Base-by-base conservation (phyloP, 2,888 invertebrate genomes). In the Caenorhabditis panamensis region DNA sequence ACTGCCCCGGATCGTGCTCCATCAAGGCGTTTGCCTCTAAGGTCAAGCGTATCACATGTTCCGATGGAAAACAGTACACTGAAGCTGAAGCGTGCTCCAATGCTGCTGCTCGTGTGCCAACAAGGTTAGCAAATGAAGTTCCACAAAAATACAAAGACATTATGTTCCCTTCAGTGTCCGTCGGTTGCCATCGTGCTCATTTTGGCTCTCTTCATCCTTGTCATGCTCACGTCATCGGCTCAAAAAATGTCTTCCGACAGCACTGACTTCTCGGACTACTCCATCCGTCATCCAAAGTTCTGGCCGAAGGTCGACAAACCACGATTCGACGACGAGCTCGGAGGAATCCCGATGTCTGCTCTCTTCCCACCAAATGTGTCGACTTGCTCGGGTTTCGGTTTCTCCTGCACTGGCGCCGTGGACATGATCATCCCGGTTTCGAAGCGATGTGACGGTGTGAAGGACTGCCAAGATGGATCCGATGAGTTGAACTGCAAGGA, bases 1-100 rank as follows among this genome's bases (percentile, higher is more conserved):
- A 86, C 20, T 89, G 89, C 61, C 86, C 88, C n/a, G 89, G 89
- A 11, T 63, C 82, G n/a, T 89, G 89, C 75, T 24, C 62, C 36
- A 56, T 59, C 41, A 61, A 67, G 26, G 26, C 61, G 0, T 28
- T 67, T 24, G 16, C 67, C 11, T 36, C 18, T 2, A 79, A 80
- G 61, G 2, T 26, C 22, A 53, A 76, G 41, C 68, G 41, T 26
- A 51, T 82, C 11, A 72, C 64, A 1, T 85, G 83, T 51, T 18
- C 73, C 26, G 75, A 84, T 49, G 79, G 72, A 0, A 47, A 47
- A 5, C 44, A 47, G 47, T 84, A 87, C 72, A 78, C 80, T 9
- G 72, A 79, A 82, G 24, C 51, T 11, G 84, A 88, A 61, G 88
- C 87, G 4, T 88, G 88, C 47, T 84, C 82, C 2, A n/a, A n/a